These are phyloP conservation scores for Gastracanthus pulcherrimus DNA, from an alignment of 2,888 invertebrate species.

Conservation along the genomic window DNA sequence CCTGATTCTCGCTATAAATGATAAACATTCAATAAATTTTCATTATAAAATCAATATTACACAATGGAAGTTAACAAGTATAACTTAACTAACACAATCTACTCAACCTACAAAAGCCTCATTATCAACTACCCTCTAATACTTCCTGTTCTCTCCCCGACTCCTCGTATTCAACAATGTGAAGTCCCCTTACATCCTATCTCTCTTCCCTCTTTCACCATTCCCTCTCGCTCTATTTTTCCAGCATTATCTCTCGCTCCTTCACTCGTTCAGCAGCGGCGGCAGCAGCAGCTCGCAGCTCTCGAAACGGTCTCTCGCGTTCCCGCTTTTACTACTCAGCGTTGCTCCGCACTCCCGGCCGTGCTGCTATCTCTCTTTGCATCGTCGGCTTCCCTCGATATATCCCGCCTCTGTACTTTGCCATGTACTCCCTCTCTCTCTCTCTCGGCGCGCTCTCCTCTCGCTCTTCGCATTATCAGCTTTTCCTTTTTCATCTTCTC, in stretches of 20 bases:
- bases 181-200: no score
- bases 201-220: no score
- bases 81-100: no score
- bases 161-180: no score
- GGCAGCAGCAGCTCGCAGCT: background rate
- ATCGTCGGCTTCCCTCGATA: constrained; percentile 20
- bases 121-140: no score
- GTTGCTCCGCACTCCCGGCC: background rate
- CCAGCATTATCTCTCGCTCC: constrained; percentile 8
- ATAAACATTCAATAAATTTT: no score
- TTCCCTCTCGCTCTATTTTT: constrained; percentile 33
- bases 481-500: constrained; percentile 9
- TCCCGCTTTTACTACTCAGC: constrained; percentile 20
- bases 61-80: no score
- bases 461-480: constrained; percentile 35
- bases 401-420: constrained; percentile 29
- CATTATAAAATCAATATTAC: no score
- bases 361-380: constrained; percentile 34
- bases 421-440: constrained; percentile 55
- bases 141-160: no score
- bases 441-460: constrained; percentile 16
- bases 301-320: constrained; percentile 28
- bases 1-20: no score
- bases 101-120: no score
- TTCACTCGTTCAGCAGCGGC: background rate